These are phyloP conservation scores for Beroe ovata DNA, from an alignment of 37 sponge, comb jelly and placozoan genomes.

Conservation along the genomic window DNA sequence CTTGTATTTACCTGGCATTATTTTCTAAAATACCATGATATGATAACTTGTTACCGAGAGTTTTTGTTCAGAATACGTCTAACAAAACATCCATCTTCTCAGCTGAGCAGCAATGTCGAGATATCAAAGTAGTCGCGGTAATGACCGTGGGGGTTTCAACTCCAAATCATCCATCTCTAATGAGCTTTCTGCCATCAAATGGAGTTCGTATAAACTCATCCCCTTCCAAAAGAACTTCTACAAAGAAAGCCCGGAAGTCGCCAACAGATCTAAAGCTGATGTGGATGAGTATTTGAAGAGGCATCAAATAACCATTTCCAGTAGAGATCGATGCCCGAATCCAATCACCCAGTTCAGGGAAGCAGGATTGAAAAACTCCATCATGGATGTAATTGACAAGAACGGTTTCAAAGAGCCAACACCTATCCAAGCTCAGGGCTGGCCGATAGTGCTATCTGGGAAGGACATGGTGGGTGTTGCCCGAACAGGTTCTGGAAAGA, in stretches of 20 bases:
- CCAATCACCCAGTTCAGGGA: constrained; percentile 83
- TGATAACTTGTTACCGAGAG: no score
- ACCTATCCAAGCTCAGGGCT: constrained; percentile 95
- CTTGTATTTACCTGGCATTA: no score
- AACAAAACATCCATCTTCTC: not conserved
- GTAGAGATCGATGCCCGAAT: constrained; percentile 73
- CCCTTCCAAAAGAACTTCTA: constrained; percentile 87
- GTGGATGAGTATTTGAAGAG: constrained; percentile 71
- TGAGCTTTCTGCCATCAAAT: constrained; percentile 45
- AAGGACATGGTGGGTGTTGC: constrained; percentile 94
- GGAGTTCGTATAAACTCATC: constrained; percentile 69
- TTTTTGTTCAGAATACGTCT: no score
- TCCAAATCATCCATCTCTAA: constrained; percentile 8
- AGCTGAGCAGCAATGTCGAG: constrained; percentile 53
- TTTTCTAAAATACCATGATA: no score
- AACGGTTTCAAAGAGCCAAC: constrained; percentile 88
- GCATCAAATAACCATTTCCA: constrained; percentile 75
- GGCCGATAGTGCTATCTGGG: constrained; percentile 94
- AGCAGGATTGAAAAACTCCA: constrained; percentile 70
- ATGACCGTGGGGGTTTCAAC: not conserved
- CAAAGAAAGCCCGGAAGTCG: constrained; percentile 74
- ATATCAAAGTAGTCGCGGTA: not conserved
- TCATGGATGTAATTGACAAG: constrained; percentile 71
- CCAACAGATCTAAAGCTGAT: constrained; percentile 69
- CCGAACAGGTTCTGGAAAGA: constrained; percentile 99